A percentile compares a stretch with the other conserved stretches of the same genome.
These are phyloP conservation scores for Chionis minor DNA, from an alignment of 2,113 vertebrate species.

Conservation along the genomic window DNA sequence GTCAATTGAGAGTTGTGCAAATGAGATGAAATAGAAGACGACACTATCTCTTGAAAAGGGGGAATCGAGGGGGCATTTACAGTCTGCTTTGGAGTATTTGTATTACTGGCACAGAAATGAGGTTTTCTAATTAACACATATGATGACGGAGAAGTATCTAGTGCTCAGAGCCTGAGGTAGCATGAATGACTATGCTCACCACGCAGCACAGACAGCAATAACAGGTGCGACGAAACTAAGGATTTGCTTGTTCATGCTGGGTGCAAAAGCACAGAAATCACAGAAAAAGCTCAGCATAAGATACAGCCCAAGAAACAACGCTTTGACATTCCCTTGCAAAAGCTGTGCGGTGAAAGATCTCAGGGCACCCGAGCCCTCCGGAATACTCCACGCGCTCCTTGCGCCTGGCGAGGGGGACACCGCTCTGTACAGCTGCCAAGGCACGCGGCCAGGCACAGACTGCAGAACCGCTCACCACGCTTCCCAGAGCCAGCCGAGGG, in stretches of 20 bases:
- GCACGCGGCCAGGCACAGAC: rapidly evolving
- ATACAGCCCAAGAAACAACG: background rate
- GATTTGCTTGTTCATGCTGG: background rate
- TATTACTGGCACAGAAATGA: background rate
- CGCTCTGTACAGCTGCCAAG: background rate
- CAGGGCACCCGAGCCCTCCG: background rate
- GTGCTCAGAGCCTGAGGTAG: background rate
- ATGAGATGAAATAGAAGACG: background rate
- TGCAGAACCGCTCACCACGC: rapidly evolving
- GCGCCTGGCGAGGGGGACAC: background rate
- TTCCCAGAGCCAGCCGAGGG: rapidly evolving
- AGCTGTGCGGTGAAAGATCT: background rate
- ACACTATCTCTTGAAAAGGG: background rate
- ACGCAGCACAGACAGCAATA: rapidly evolving
- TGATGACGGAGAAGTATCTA: background rate
- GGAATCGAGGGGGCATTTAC: background rate
- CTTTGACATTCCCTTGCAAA: background rate
- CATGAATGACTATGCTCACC: background rate
- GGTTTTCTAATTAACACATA: background rate
- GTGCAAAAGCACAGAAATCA: background rate
- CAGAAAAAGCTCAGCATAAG: background rate
- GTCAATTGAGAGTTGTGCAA: background rate
- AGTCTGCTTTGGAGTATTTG: background rate
- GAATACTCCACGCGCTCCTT: background rate
- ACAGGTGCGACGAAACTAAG: background rate